Conservation (phyloP, 2,888 invertebrate species). For the Neoascia interrupta region DNA sequence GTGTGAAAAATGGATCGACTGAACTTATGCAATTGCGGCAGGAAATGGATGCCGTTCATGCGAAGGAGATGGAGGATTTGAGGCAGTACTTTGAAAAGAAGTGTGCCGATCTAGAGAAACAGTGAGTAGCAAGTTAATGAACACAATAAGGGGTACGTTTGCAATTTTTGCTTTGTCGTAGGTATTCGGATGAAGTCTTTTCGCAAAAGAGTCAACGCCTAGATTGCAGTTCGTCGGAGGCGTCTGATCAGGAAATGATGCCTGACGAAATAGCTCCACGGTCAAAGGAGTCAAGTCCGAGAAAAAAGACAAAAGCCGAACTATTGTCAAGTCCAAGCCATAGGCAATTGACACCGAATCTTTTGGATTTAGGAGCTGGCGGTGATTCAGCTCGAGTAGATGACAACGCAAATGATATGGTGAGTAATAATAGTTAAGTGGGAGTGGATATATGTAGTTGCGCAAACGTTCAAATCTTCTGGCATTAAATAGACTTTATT, state of each 20-base stretch:
- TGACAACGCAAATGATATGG: conserved; percentile 68
- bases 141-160: neutral
- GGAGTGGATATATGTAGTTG: neutral
- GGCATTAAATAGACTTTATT: too few species aligned
- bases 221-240: conserved; percentile 78
- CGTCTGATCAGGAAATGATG: conserved; percentile 77
- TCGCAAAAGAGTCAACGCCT: conserved; percentile 84
- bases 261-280: conserved; percentile 73
- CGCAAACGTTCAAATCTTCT: too few species aligned
- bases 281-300: conserved; percentile 75
- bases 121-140: conserved; percentile 80
- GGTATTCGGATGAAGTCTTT: conserved; percentile 85
- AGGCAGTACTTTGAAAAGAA: conserved; percentile 90
- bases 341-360: conserved; percentile 78
- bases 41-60: conserved; percentile 85
- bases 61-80: conserved; percentile 88
- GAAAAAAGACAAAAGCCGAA: conserved; percentile 76
- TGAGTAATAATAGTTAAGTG: conserved; percentile 6
- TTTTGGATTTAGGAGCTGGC: conserved; percentile 48
- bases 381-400: conserved; percentile 72
- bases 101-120: conserved; percentile 89
- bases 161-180: conserved; percentile 72
- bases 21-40: conserved; percentile 82
- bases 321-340: conserved; percentile 78
- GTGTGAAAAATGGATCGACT: conserved; percentile 82